These are phyloP conservation scores for Ranitomeya imitator DNA, from an alignment of 2,113 vertebrate genomes.

Conservation along the genomic window DNA sequence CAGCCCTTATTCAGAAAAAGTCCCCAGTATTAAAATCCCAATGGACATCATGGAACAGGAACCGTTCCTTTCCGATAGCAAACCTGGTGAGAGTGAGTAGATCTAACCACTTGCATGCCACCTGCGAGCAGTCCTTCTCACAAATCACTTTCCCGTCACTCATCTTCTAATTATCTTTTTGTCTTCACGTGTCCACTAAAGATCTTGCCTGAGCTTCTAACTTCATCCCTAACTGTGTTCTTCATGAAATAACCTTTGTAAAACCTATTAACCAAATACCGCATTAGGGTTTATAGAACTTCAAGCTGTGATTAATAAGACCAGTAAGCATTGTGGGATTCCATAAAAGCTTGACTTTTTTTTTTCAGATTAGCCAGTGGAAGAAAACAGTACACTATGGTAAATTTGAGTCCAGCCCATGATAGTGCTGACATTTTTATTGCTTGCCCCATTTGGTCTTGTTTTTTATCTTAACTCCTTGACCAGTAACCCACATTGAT, in stretches of 20 bases:
- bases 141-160: not conserved
- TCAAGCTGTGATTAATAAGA: not conserved
- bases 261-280: not conserved
- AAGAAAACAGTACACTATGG: too few species aligned
- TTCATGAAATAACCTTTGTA: not conserved
- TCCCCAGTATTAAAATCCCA: slow-evolving; percentile 99
- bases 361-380: too few species aligned
- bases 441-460: too few species aligned
- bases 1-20: slow-evolving; percentile 93
- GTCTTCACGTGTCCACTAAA: slow-evolving; percentile 6
- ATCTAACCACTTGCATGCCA: slow-evolving; percentile 70
- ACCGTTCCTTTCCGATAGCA: slow-evolving; percentile 95
- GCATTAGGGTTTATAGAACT: not conserved
- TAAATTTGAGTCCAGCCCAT: too few species aligned
- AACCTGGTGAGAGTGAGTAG: slow-evolving; percentile 97
- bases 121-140: slow-evolving; percentile 58
- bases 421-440: too few species aligned
- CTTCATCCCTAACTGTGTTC: slow-evolving; percentile 15
- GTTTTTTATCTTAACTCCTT: too few species aligned
- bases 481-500: not conserved
- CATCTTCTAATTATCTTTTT: not conserved
- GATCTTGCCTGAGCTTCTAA: not conserved
- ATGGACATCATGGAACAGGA: slow-evolving; percentile 99
- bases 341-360: too few species aligned
- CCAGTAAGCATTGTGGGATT: too few species aligned